Evolutionary conservation across 2,797 vertebrate genomes (phyloP), one percentile per base, ranked within the genome.

Genomic region (Pangasius djambal): DNA sequence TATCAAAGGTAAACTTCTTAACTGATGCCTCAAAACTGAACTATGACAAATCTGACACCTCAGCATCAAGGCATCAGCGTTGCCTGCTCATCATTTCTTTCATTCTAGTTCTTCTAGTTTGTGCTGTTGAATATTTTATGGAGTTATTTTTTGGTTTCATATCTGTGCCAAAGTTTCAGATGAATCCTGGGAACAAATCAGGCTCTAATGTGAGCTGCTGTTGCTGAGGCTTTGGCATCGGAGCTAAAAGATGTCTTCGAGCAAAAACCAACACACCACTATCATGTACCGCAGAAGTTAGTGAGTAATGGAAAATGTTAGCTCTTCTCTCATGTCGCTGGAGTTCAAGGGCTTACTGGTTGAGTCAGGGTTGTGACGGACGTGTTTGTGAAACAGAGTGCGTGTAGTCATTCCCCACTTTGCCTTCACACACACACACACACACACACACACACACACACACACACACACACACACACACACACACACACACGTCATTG

Each of bases 341-440:
- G 50, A 88, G 70, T 70, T 69, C 61, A 63, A 69, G 25, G 31
- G 77, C 85, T 86, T 55, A 52, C 61, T 52, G 57, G 34, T 40
- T 34, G 74, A 74, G 63, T 89, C 78, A 82, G 85, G 67, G 72
- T 57, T 82, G 79, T 88, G 88, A 83, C 37, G 84, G 75, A 88
- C 84, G 75, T 52, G 67, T 90, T 89, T 86, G 82, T 65, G 31
- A 88, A 70, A 70, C 86, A 83, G 52, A 88, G 78, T 72, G 89
- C 90, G 88, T 92, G 89, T 86, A 91, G 92, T 91, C 90, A 90
- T 89, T 88, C 85, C 86, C 88, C 10, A 59, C 74, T 89, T 90
- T 82, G 63, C 83, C 70, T 55, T 69, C 85, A 88, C 86, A 86
- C 89, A 91, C 88, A 79, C 85, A 85, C 44, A 67, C 87, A 87